Evolutionary conservation across 2,797 vertebrate genomes (phyloP), one percentile per base, ranked within the genome.

Genomic region (Silurus aristotelis): DNA sequence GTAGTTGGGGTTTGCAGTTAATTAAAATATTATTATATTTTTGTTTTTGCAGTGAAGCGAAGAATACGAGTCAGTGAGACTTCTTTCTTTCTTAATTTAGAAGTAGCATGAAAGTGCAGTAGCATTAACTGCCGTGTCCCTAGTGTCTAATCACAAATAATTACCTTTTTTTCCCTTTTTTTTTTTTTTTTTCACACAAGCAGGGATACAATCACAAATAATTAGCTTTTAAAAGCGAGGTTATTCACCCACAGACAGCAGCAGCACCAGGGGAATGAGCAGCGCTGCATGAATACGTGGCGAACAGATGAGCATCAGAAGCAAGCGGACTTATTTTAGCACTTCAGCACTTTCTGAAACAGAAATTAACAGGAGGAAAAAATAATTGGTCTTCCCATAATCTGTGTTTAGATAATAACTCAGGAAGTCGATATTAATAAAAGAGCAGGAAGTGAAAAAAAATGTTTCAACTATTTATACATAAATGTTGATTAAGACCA

Each of bases 151-250:
- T 78, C 76, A 78, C 76, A 78, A 78, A 61, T 84, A 82, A 87
- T 87, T 87, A 84, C 86, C 58, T 84, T 77, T 76, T 76, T 38
- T 38, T 38, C 38, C 38, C 4, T 38, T 38, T 38, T 4, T 38
- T 38, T 38, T 67, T 55, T 84, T 60, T 61, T 38, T 67, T 55
- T 84, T 60, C 52, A 76, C 10, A 31, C 58, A 82, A 84, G 83
- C 78, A 81, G 66, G 60, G 58, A 46, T 48, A 73, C 68, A 81
- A 81, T 80, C 70, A 19, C 68, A 85, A 66, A 85, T 85, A 85
- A 85, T 85, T 81, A 73, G 70, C 27, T 81, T 85, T 85, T 56
- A 67, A 48, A 25, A 66, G 43, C 25, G 22, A 63, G 58, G 76
- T 63, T 61, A 22, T 63, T 78, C 76, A 78, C 9, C 58, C 56